Evolutionary conservation across 2,797 vertebrate genomes (phyloP).

Genomic region (Margarornis squamiger): DNA sequence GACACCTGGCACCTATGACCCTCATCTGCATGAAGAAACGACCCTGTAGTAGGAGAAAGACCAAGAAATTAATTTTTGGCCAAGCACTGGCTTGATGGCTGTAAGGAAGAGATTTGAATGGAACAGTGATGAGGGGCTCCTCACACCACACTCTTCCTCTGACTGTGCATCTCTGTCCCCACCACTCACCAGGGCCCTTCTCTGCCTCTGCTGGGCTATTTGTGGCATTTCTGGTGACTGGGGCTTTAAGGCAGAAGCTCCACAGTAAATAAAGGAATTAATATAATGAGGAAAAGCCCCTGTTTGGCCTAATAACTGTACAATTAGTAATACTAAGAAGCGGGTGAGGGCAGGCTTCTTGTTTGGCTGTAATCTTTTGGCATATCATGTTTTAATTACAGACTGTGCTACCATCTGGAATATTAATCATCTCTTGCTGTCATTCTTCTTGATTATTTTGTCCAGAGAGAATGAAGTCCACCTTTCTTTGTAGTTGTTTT

Average conservation of each 20-base stretch:
- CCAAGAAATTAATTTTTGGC: background rate
- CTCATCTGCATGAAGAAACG: background rate
- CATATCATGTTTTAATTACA: constrained; percentile 59
- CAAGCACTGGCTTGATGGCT: background rate
- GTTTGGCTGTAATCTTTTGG: constrained; percentile 58
- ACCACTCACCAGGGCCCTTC: background rate
- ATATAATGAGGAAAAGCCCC: constrained; percentile 18
- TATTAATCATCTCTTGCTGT: constrained; percentile 51
- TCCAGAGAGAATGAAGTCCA: background rate
- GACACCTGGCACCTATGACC: background rate
- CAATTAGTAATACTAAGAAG: constrained; percentile 47
- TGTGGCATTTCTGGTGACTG: background rate
- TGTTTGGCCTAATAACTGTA: constrained; percentile 39
- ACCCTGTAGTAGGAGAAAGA: background rate
- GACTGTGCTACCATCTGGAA: constrained; percentile 31
- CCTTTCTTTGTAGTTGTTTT: background rate
- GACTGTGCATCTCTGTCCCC: background rate
- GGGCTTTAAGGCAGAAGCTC: background rate
- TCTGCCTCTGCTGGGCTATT: background rate
- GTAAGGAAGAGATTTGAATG: background rate
- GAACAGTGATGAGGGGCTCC: background rate
- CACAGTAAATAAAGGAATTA: constrained; percentile 22
- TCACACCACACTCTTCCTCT: rapidly evolving
- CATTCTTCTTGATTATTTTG: constrained; percentile 30
- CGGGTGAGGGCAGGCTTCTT: constrained; percentile 27